Conservation (phyloP, 2,888 invertebrate species). For the Habrosyne pyritoides region DNA sequence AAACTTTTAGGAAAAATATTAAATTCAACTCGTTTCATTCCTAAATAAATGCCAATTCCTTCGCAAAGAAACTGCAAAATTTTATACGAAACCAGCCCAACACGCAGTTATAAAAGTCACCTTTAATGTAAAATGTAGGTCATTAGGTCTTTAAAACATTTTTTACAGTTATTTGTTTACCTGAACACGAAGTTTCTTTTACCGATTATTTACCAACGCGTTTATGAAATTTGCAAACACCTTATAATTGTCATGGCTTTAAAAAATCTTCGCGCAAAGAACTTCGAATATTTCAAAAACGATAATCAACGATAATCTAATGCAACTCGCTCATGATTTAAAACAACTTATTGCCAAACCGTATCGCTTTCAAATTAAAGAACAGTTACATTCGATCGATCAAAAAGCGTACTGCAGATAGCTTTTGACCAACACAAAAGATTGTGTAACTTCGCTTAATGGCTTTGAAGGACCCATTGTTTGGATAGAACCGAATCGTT, state of each 20-base stretch:
- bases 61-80: conserved; percentile 11
- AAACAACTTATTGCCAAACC: conserved; percentile 28
- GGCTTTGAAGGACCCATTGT: conserved; percentile 50
- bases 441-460: conserved; percentile 48
- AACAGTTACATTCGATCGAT: conserved; percentile 43
- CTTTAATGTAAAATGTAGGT: not conserved
- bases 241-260: conserved; percentile 17
- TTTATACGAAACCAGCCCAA: not conserved
- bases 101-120: not conserved
- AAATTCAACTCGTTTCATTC: conserved; percentile 9
- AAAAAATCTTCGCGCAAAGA: conserved; percentile 35
- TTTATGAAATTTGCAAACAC: conserved; percentile 42
- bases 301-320: conserved; percentile 15
- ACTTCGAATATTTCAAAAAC: conserved; percentile 17
- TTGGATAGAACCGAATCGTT: conserved; percentile 30
- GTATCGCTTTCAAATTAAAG: conserved; percentile 34
- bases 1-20: too few relatives aligned
- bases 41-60: conserved; percentile 6
- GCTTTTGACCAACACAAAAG: conserved; percentile 40
- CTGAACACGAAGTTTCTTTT: conserved; percentile 26
- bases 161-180: not conserved
- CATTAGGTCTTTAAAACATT: not conserved
- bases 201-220: conserved; percentile 30
- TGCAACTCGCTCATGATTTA: conserved; percentile 2
- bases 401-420: conserved; percentile 32